phyloP scores from a whole-genome alignment of 2,888 invertebrate genomes.

The Scaptomyza flava region DNA sequence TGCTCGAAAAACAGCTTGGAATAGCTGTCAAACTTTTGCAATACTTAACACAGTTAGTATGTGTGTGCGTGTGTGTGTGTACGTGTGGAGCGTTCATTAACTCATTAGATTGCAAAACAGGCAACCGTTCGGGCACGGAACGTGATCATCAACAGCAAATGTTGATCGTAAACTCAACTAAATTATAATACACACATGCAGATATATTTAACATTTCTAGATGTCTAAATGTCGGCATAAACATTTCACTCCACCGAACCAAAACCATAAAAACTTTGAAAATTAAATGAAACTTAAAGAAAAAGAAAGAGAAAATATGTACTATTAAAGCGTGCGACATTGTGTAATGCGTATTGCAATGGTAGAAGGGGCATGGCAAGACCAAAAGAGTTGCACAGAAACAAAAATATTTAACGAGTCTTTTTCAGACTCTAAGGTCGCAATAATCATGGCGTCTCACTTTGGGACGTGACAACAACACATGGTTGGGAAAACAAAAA shows the following conservation, averaged over 20 bases:
- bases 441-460: conserved; percentile 3
- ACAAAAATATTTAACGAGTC: conserved; percentile 27
- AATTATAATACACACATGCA: conserved; percentile 20
- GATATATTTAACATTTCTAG: conserved; percentile 36
- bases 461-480: conserved; percentile 65
- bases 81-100: conserved; percentile 10
- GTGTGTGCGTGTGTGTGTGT: neutral
- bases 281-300: conserved; percentile 40
- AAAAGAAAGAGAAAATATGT: conserved; percentile 13
- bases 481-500: conserved; percentile 38
- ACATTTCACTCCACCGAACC: conserved; percentile 51
- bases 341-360: conserved; percentile 55
- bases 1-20: conserved; percentile 1
- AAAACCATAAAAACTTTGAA: conserved; percentile 26
- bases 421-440: conserved; percentile 12
- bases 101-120: conserved; percentile 52
- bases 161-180: conserved; percentile 37
- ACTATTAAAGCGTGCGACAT: conserved; percentile 60
- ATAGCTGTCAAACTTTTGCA: conserved; percentile 37
- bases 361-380: conserved; percentile 39
- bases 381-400: conserved; percentile 46
- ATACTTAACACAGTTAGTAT: conserved; percentile 10
- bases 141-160: conserved; percentile 36
- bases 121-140: conserved; percentile 20
- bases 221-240: conserved; percentile 56